Evolutionary conservation across 2,888 invertebrate species (phyloP), one percentile per base, ranked within the genome.

Genomic region (Dryocosmus kuriphilus): DNA sequence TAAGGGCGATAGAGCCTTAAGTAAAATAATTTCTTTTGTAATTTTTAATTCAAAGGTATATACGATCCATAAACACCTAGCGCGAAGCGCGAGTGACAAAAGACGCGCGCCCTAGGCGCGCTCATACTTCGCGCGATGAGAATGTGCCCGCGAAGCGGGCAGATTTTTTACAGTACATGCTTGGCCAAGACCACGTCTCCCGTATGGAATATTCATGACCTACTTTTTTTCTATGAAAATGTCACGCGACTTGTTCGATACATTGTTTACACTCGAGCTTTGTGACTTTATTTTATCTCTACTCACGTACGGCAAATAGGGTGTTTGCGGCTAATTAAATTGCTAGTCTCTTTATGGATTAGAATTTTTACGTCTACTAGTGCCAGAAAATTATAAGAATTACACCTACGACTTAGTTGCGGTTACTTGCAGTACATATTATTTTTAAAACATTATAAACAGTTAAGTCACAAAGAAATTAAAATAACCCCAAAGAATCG

Each of bases 201-300:
- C 51, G 7, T 51, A n/a, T 51, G n/a, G 51, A 51, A 51, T 51
- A n/a, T 51, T 51, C 35, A 65, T 38, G 11, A 22, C 63, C 63
- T 35, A 38, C 35, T n/a, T 65, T 65, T 38, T 63, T 38, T 22
- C 19, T 9, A 38, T 38, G 14, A 65, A 38, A 65, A 38, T 14
- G n/a, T n/a, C 35, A 38, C 2, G 35, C 22, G 11, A 65, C 38
- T 38, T 38, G 38, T 38, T 65, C n/a, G 35, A 22, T 65, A 22
- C 11, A 65, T 65, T 38, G 63, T 35, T 65, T 38, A 38, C 35
- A 38, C 38, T 65, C 22, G 22, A 65, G 35, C 22, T 38, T 38
- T 65, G 35, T 61, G 19, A 32, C 11, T 61, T 61, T 24, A 16
- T 1, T 61, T 61, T 19, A 61, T 7, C 27, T 14, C 27, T 27